Base-by-base conservation (phyloP, 2,888 invertebrate genomes). In the Arge pagana region DNA sequence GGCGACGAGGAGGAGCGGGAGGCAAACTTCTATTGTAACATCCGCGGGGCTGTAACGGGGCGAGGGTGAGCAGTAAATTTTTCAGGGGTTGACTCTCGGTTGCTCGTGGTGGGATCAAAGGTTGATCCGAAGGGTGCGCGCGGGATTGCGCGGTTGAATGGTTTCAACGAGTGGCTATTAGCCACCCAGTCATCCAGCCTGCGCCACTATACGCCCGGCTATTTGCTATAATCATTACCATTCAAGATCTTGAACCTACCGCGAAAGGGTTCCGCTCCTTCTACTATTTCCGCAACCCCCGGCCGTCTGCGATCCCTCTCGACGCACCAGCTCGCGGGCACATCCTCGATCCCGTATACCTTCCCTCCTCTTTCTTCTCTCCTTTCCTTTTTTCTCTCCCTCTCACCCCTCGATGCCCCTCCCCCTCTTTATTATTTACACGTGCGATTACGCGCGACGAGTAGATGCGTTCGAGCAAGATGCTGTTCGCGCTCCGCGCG, bases 131-230 rank as follows among this genome's bases (percentile, higher is more conserved):
- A 71, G 72, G 71, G 66, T 64, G 67, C 61, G 61, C 55, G 64
- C 33, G 23, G 45, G 45, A 45, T 45, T 45, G 31, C 35, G 23
- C 45, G 33, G 65, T 66, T 70, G 66, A 71, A 70, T 66, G 68
- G 66, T 65, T 68, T 66, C 63, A 70, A 66, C 67, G 72, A 73
- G 73, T 73, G 71, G 72, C 72, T 73, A 72, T 72, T 72, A 73
- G 67, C 65, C 68, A 67, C 63, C 66, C 57, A 42, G 42, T 42
- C 42, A 57, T 55, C 57, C 50, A 53, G 43, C 63, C 63, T 63
- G 51, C 59, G 39, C 50, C 45, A 61, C 65, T 59, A 63, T 64
- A 63, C 66, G 63, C 68, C 19, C 15, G 4, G 70, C 70, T 70
- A 72, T 71, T 70, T 70, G 67, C 67, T 66, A 64, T 72, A 71